Percentiles rank a stretch among this genome's conserved stretches.
Conservation (phyloP, 2,797 vertebrate genomes). For the Pangasius larnaudii region DNA sequence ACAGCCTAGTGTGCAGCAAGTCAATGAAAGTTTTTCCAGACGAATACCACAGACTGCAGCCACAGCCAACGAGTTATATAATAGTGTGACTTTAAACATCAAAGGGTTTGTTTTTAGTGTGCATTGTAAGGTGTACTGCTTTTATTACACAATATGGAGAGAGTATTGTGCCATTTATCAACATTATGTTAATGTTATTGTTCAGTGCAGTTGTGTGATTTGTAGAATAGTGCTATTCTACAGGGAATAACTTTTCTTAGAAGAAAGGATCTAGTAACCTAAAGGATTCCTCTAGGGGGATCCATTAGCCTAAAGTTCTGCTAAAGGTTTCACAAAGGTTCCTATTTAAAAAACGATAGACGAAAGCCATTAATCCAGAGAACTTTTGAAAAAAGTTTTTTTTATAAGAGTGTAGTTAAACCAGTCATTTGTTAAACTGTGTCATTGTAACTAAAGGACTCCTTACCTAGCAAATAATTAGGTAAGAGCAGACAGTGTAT, state of each 20-base stretch:
- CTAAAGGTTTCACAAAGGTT: neutral
- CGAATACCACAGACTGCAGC: conserved; percentile 32
- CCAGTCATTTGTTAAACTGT: neutral
- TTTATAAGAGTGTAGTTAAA: neutral
- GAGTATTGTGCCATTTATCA: neutral
- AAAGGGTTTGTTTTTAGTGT: neutral
- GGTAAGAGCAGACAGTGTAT: neutral
- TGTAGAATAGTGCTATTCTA: neutral
- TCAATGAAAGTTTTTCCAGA: conserved; percentile 22
- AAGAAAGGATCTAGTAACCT: neutral
- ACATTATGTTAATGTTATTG: neutral
- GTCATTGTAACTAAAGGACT: neutral
- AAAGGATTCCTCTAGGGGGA: neutral
- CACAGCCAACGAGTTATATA: conserved; percentile 31
- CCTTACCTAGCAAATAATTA: neutral
- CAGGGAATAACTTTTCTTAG: neutral
- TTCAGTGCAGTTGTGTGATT: neutral
- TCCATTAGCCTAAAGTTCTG: neutral
- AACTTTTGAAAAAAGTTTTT: neutral
- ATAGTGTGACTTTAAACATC: conserved; percentile 27
- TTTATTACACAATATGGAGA: neutral
- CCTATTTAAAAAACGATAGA: neutral
- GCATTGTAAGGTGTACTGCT: conserved; percentile 3
- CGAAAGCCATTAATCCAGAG: neutral
- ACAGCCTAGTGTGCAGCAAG: conserved; percentile 7